Conservation (phyloP, 2,113 vertebrate species). For the Cygnus buccinator region DNA sequence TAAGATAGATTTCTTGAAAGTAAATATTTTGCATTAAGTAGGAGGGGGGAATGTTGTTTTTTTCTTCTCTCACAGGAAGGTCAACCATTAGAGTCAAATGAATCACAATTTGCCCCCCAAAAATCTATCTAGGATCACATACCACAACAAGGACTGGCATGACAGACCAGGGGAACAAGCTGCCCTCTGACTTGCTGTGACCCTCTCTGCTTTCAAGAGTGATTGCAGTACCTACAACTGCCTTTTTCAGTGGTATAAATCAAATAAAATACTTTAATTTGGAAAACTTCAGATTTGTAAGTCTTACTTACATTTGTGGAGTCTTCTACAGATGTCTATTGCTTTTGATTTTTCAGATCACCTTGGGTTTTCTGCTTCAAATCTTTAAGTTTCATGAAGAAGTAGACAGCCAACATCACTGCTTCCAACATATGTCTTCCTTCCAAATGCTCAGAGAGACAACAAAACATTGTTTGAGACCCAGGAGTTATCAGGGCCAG, state of each 20-base stretch:
- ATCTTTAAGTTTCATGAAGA: not conserved
- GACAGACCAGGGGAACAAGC: not conserved
- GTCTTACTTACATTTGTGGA: not conserved
- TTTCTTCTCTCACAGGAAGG: not conserved
- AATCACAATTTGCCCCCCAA: not conserved
- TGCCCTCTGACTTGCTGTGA: not conserved
- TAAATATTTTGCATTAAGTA: not conserved
- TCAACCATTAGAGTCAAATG: not conserved
- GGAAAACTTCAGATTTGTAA: not conserved
- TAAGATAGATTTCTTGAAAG: not conserved
- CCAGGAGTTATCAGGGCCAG: not conserved
- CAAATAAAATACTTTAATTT: not conserved
- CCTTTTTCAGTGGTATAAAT: not conserved
- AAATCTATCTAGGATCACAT: not conserved
- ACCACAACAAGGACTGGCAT: fast-evolving
- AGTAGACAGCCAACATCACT: not conserved
- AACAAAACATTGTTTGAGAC: not conserved
- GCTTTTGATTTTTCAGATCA: not conserved
- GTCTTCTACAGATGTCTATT: not conserved
- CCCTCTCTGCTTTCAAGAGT: not conserved
- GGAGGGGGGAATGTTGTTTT: not conserved
- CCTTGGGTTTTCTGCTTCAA: not conserved
- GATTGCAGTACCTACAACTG: fast-evolving
- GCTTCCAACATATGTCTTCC: not conserved
- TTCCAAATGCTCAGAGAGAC: not conserved